Percentiles rank a stretch among this genome's conserved stretches.
Evolutionary conservation across 1,140 invertebrate genomes (phyloP).

Genomic region (Drosophila grimshawi): DNA sequence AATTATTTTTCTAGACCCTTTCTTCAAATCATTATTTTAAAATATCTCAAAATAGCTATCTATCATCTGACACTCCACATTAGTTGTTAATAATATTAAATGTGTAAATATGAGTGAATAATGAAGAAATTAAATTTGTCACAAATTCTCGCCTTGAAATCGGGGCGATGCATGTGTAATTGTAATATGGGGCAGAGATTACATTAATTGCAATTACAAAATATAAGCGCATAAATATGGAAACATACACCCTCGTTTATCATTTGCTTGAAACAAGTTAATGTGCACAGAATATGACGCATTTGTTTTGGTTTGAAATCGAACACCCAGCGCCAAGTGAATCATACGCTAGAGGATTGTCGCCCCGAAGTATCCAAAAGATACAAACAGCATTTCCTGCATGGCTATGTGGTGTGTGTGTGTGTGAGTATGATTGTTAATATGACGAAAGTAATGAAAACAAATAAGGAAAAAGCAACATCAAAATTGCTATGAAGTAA

Average conservation of each 20-base stretch:
- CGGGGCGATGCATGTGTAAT: conserved; percentile 35
- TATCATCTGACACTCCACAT: too few species aligned
- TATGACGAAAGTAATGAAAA: conserved; percentile 48
- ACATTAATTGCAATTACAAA: conserved; percentile 77
- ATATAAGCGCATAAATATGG: conserved; percentile 36
- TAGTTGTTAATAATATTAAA: too few species aligned
- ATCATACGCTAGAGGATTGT: conserved; percentile 27
- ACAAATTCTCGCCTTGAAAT: conserved; percentile 2
- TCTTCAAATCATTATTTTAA: too few species aligned
- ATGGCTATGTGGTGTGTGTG: conserved; percentile 49
- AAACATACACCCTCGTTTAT: conserved; percentile 1
- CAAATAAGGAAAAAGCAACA: conserved; percentile 13
- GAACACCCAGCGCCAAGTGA: conserved; percentile 16
- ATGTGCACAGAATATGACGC: conserved; percentile 50
- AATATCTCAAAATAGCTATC: too few species aligned
- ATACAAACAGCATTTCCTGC: conserved; percentile 64
- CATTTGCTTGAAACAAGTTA: too few species aligned
- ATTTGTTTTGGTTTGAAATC: conserved; percentile 69
- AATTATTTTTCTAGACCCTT: too few species aligned
- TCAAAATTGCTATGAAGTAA: background rate
- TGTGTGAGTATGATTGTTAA: background rate
- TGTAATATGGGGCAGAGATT: conserved; percentile 65
- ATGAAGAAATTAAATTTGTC: too few species aligned
- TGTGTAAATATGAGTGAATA: too few species aligned
- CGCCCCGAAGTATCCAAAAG: conserved; percentile 37